These are phyloP conservation scores for Rhinopomastus cyanomelas DNA, from an alignment of 2,113 vertebrate genomes.

Conservation along the genomic window DNA sequence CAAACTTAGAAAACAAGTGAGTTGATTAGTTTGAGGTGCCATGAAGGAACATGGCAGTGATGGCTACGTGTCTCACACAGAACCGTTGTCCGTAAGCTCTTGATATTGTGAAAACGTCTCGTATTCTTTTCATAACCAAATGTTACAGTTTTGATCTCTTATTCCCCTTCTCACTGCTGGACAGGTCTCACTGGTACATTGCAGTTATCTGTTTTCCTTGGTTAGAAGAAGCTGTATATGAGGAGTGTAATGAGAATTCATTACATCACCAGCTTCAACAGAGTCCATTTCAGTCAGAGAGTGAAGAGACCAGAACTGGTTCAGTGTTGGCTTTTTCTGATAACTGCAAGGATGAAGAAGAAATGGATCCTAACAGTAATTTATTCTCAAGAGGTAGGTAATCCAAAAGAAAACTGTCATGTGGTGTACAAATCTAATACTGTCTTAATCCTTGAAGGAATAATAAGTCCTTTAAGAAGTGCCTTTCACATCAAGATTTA, in stretches of 20 bases:
- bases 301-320: background rate
- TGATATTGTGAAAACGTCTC: background rate
- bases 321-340: slow-evolving; percentile 27
- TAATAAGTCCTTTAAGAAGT: background rate
- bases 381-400: slow-evolving; percentile 19
- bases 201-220: slow-evolving; percentile 95
- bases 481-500: background rate
- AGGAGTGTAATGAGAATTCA: slow-evolving; percentile 58
- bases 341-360: background rate
- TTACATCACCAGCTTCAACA: background rate
- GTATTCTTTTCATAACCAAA: background rate
- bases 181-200: slow-evolving; percentile 95
- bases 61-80: background rate
- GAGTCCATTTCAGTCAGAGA: background rate
- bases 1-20: background rate
- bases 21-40: background rate
- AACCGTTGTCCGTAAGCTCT: background rate
- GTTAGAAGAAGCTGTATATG: slow-evolving; percentile 78
- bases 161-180: background rate
- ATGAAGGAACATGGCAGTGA: rapidly evolving
- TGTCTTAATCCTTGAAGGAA: background rate
- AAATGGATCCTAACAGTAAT: background rate
- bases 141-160: background rate
- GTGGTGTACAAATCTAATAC: background rate
- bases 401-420: background rate